Base-by-base conservation (phyloP, 1,140 invertebrate species). In the Drosophila auraria region DNA sequence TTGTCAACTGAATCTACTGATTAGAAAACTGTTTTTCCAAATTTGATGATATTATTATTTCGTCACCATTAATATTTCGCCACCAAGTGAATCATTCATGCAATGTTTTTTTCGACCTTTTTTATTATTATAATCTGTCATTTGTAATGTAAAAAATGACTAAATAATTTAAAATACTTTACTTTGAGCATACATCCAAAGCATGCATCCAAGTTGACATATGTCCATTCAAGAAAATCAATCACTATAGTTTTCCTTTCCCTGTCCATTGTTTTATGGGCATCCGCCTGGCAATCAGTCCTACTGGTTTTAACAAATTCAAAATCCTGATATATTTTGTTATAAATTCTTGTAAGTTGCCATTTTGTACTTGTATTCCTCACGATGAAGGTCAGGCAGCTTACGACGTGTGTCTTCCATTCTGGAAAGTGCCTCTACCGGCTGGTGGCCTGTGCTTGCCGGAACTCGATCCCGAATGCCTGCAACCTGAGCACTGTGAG, bases 361-460 rank as follows among this genome's bases (percentile, higher is more conserved):
- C 20, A 8, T 3, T 33, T n/a, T 12, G 14, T 17, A 14, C 3
- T 2, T 9, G 63, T n/a, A n/a, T 5, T 45, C 7, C 23, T 14
- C 17, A 36, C 23, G 17, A 68, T 71, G 44, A 17, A 66, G 30
- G 40, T 27, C 27, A 54, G 62, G 20, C 33, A 40, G 17, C 17
- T 69, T 5, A 11, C 27, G 20, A 66, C 8, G 47, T 44, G 66
- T 11, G 12, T 53, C 30, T 51, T 51, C 66, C 38, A 50, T 3
- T 70, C 60, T 20, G 66, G 66, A 12, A 70, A 27, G 45, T 33
- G 20, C 7, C 23, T 53, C 14, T 66, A 36, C 47, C 49, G 15
- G 3, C 2, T 70, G 27, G 3, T 65, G 60, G 61, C 47, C 61
- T 14, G 61, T 8, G 61, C 27, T 3, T 70, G 66, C 61, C 61